Evolutionary conservation across 2,888 invertebrate species (phyloP).

Genomic region (Alloscopus bannaensis): DNA sequence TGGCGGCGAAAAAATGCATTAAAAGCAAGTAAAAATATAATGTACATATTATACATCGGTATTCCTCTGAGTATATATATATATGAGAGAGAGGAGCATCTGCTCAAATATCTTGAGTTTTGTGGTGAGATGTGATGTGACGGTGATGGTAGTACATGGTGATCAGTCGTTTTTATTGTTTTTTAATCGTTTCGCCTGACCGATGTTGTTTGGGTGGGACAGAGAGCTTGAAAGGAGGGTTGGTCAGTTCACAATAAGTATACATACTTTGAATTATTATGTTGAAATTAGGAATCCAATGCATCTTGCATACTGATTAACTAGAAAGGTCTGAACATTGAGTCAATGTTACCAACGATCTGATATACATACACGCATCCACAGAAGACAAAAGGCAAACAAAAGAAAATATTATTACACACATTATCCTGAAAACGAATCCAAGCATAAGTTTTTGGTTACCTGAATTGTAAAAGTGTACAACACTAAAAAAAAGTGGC

Average conservation of each 20-base stretch:
- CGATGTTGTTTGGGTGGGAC: constrained; percentile 65
- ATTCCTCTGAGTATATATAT: too few relatives aligned
- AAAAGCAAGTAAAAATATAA: too few relatives aligned
- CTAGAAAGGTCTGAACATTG: constrained; percentile 21
- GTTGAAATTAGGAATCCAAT: constrained; percentile 63
- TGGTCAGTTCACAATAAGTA: constrained; percentile 58
- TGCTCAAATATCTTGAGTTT: constrained; percentile 13
- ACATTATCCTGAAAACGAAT: too few relatives aligned
- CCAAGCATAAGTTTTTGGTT: too few relatives aligned
- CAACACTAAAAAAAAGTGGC: too few relatives aligned
- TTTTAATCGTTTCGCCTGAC: constrained; percentile 63
- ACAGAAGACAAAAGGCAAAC: constrained; percentile 34
- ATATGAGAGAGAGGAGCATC: constrained; percentile 16
- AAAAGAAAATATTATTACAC: constrained; percentile 3
- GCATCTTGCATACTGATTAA: constrained; percentile 64
- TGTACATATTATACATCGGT: too few relatives aligned
- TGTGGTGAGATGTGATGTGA: constrained; percentile 26
- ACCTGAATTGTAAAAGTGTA: too few relatives aligned
- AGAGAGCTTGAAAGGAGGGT: constrained; percentile 65
- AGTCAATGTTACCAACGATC: neutral
- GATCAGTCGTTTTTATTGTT: constrained; percentile 63
- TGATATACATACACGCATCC: too few relatives aligned
- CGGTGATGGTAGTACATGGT: constrained; percentile 45
- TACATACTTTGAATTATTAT: constrained; percentile 59
- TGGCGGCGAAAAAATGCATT: too few relatives aligned